phyloP scores from a whole-genome alignment of 2,113 vertebrate species.

The Mesoclemmys tuberculata region DNA sequence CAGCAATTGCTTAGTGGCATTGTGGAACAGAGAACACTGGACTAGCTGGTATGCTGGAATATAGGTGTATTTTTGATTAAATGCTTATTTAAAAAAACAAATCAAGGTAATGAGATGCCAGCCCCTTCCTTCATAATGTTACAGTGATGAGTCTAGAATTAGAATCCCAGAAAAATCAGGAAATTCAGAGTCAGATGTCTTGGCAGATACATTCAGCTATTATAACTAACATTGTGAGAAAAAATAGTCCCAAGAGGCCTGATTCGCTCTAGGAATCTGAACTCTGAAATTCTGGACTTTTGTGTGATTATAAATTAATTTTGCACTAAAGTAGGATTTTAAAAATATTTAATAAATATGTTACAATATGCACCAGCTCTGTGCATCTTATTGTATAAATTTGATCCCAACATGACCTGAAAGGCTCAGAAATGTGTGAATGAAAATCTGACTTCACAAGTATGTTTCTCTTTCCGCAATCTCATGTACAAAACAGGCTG shows the following conservation, averaged over 20 bases:
- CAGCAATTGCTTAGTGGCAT: background rate
- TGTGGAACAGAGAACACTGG: background rate
- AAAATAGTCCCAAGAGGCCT: background rate
- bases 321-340: background rate
- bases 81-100: no score
- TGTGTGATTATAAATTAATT: background rate
- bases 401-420: background rate
- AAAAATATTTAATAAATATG: background rate
- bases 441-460: background rate
- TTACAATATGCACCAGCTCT: background rate
- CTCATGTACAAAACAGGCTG: background rate
- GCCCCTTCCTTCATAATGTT: background rate
- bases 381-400: background rate
- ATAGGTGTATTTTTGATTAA: no score
- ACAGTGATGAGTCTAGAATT: background rate
- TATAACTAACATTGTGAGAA: background rate
- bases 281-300: background rate
- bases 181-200: background rate
- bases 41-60: background rate
- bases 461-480: background rate
- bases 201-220: background rate
- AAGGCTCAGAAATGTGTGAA: background rate
- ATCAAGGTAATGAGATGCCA: no score
- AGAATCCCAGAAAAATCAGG: background rate
- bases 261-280: background rate